Base-by-base conservation (phyloP, 2,888 invertebrate genomes). In the Poecilus cupreus region DNA sequence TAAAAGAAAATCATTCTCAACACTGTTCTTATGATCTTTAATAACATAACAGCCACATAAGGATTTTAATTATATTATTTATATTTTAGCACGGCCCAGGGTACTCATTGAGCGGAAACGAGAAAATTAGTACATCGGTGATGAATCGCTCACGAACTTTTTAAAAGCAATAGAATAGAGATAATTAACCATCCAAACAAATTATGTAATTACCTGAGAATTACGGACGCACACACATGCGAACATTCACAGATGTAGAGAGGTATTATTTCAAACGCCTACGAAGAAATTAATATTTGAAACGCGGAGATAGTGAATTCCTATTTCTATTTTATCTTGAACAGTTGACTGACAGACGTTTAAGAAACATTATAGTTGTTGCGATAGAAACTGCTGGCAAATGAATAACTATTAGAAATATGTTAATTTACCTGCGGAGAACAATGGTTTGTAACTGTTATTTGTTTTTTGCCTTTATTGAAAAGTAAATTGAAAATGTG, bases 21-120 rank as follows among this genome's bases (percentile, higher is more conserved):
- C 43, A 43, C 32, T 32, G 54, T 20, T 54, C 54, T 54, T 26
- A 43, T 18, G 16, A 6, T 51, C 13, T 32, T 68, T 54, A 76
- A 76, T 76, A 57, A 51, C 57, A 57, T 76, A 26, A 43, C 43
- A 76, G 54, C 54, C 76, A 76, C 54, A 57, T 76, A 76, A 76
- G 85, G 85, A 86, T 87, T 85, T 85, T 87, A 88, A 88, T 88
- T 87, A 87, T 87, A 87, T 87, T 87, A 87, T 87, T 87, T 86
- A 87, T 87, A 86, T 86, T 85, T 85, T 86, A 85, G 85, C 85
- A 83, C 79, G 83, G 82, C 83, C 84, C 83, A 83, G 80, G 78
- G 72, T 76, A 37, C 51, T 39, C 1, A 10, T 20, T 57, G 26
- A 76, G 76, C 76, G 76, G 76, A 70, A 70, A 70, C 18, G 20